A percentile compares a stretch with the other conserved stretches of the same genome.
Evolutionary conservation across 2,113 vertebrate genomes (phyloP).

Genomic region (Myiagra hebetior): DNA sequence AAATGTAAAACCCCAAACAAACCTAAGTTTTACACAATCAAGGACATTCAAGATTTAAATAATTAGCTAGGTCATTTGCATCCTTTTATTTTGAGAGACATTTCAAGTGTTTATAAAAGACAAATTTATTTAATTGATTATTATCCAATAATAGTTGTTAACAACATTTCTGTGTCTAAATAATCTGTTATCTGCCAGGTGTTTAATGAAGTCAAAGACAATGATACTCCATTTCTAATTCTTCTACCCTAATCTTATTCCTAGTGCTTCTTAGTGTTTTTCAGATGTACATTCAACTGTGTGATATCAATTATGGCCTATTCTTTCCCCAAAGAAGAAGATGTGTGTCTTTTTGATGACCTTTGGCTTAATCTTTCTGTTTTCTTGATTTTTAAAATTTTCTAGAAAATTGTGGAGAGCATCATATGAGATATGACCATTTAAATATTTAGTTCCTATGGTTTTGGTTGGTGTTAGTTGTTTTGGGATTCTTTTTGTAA

Average conservation of each 20-base stretch:
- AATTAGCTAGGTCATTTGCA: not conserved
- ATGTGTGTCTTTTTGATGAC: not conserved
- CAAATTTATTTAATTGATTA: not conserved
- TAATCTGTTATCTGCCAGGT: not conserved
- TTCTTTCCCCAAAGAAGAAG: not conserved
- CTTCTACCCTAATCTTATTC: not conserved
- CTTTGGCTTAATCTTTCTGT: not conserved
- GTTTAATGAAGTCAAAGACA: not conserved
- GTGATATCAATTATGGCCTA: not conserved
- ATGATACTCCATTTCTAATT: not conserved
- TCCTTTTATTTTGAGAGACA: not conserved
- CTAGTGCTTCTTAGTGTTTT: not conserved
- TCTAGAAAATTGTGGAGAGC: rapidly evolving
- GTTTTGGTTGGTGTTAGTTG: not conserved
- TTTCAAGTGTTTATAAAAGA: not conserved
- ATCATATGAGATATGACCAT: not conserved
- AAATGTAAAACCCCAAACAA: not conserved
- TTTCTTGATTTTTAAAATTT: not conserved
- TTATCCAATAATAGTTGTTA: not conserved
- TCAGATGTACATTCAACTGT: not conserved
- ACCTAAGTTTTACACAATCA: not conserved
- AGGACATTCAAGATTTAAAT: not conserved
- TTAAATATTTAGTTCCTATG: not conserved
- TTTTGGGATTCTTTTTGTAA: too few species aligned
- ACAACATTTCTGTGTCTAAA: not conserved